Percentiles rank a stretch among this genome's conserved stretches.
These are phyloP conservation scores for Drosophila ananassae DNA, from an alignment of 1,140 invertebrate species.

Conservation along the genomic window DNA sequence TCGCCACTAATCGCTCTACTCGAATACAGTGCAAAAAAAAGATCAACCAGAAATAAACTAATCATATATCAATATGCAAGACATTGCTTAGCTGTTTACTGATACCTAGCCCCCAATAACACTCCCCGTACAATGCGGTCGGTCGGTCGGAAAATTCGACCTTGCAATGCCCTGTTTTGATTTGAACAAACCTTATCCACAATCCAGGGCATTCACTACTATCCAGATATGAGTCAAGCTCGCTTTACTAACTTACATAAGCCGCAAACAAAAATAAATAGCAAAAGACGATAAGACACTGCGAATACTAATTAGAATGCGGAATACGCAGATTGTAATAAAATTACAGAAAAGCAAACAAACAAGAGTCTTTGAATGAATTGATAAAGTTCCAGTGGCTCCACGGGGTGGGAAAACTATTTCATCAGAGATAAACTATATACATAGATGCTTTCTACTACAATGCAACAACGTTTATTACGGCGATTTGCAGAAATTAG, in stretches of 20 bases:
- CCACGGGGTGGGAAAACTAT: constrained; percentile 1
- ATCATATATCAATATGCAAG: constrained; percentile 44
- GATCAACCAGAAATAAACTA: constrained; percentile 32
- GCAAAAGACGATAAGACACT: constrained; percentile 49
- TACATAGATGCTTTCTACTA: neutral
- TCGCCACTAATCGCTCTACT: constrained; percentile 38
- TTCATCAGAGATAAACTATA: constrained; percentile 11
- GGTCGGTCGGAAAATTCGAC: constrained; percentile 22
- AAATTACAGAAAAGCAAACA: constrained; percentile 72
- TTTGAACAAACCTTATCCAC: neutral
- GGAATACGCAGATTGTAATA: constrained; percentile 71
- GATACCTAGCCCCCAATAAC: constrained; percentile 7
- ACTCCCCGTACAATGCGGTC: constrained; percentile 3
- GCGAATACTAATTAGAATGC: constrained; percentile 60
- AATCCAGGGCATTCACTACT: constrained; percentile 17
- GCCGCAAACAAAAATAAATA: constrained; percentile 37
- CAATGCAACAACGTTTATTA: no score
- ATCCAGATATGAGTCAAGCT: constrained; percentile 30
- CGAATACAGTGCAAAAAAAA: constrained; percentile 37
- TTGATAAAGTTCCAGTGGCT: constrained; percentile 13
- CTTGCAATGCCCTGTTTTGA: constrained; percentile 21
- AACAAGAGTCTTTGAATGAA: constrained; percentile 53
- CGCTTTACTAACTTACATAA: constrained; percentile 42
- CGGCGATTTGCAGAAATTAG: no score
- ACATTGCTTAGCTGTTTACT: constrained; percentile 36